Percentiles rank a stretch among this genome's conserved stretches.
phyloP scores from a whole-genome alignment of 2,888 invertebrate genomes.

The Xestoiulus laeticollis region DNA sequence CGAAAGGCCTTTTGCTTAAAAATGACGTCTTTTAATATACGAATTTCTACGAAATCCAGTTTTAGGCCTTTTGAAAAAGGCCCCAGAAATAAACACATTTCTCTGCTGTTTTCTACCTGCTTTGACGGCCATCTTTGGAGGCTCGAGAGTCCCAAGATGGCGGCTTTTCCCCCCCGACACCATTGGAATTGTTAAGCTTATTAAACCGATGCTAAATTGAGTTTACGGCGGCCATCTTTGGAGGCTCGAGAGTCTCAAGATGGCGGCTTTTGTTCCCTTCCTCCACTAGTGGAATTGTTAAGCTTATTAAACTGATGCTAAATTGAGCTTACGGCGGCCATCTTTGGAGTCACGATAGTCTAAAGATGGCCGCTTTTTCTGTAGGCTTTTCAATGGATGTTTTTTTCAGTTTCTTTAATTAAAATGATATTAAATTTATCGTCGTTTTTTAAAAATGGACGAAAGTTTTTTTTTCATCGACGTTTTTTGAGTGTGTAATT shows the following conservation, averaged over 20 bases:
- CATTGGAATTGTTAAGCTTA: too few relatives aligned
- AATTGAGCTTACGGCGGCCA: not conserved
- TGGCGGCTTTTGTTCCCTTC: too few relatives aligned
- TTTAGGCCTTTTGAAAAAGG: not conserved
- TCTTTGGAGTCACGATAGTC: not conserved
- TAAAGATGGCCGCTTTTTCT: not conserved
- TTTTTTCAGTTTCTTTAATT: not conserved
- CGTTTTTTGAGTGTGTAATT: not conserved
- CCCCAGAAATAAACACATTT: too few relatives aligned
- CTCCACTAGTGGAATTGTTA: too few relatives aligned
- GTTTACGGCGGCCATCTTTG: too few relatives aligned
- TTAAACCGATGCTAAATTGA: too few relatives aligned
- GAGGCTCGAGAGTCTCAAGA: too few relatives aligned
- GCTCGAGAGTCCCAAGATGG: not conserved
- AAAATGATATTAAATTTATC: too few relatives aligned
- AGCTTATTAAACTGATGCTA: too few relatives aligned
- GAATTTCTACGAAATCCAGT: not conserved
- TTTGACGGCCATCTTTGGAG: not conserved
- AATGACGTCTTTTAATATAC: not conserved
- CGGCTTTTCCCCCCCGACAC: too few relatives aligned
- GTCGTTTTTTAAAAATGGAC: not conserved
- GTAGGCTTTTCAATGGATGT: not conserved
- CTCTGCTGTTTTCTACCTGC: not conserved
- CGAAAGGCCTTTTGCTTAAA: not conserved
- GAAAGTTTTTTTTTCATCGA: not conserved